Evolutionary conservation across 2,113 vertebrate species (phyloP).

Genomic region (Bubo blakistoni): DNA sequence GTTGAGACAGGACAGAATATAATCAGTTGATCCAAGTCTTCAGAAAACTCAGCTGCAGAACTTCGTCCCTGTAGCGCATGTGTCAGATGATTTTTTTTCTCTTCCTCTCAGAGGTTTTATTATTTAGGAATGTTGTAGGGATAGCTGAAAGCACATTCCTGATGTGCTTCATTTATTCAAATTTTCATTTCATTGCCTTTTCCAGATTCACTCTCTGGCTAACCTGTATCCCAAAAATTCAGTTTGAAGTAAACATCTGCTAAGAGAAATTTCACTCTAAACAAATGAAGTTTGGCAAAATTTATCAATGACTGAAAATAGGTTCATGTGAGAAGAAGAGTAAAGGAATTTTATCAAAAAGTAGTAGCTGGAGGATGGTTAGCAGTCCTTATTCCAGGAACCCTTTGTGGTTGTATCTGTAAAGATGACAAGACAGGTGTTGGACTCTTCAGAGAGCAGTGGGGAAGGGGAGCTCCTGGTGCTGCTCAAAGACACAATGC

Average conservation of each 20-base stretch:
- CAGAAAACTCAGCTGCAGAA: background rate
- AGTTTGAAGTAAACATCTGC: background rate
- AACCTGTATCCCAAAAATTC: background rate
- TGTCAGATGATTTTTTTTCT: background rate
- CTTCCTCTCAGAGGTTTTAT: background rate
- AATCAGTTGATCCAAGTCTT: background rate
- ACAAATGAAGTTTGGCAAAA: background rate
- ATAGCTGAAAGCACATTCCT: background rate
- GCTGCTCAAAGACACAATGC: background rate
- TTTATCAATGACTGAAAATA: background rate
- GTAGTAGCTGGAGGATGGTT: background rate
- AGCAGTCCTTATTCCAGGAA: background rate
- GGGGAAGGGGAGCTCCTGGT: background rate
- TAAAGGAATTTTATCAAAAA: background rate
- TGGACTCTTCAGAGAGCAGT: background rate
- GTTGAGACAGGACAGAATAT: background rate
- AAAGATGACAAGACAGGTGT: background rate
- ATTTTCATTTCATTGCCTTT: background rate
- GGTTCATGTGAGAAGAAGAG: background rate
- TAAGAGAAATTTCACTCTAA: background rate
- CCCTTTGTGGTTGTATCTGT: fast-evolving
- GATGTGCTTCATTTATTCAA: background rate
- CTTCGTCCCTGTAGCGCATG: background rate
- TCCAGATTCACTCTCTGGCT: background rate
- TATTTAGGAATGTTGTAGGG: background rate